A percentile compares a stretch with the other conserved stretches of the same genome.
These are phyloP conservation scores for Phthorimaea operculella DNA, from an alignment of 1,140 invertebrate genomes.

Conservation along the genomic window DNA sequence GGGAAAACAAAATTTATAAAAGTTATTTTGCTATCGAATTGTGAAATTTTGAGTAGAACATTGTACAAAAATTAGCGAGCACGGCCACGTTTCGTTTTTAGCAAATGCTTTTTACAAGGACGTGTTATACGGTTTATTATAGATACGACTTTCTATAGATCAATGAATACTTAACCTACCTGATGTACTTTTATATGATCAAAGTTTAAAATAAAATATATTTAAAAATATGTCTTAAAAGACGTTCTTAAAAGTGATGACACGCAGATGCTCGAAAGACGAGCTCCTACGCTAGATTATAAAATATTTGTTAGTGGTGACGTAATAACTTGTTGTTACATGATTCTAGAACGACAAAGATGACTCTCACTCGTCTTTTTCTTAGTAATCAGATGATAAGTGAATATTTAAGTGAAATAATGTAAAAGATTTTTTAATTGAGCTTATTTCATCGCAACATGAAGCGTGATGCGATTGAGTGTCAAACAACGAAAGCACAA, in stretches of 20 bases:
- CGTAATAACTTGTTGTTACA: conserved; percentile 31
- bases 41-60: conserved; percentile 45
- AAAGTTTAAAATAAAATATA: conserved; percentile 42
- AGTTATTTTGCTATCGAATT: conserved; percentile 64
- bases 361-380: conserved; percentile 21
- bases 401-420: not conserved
- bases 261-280: conserved; percentile 26
- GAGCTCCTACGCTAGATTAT: conserved; percentile 32
- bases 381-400: not conserved
- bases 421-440: conserved; percentile 11
- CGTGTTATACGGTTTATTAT: conserved; percentile 18
- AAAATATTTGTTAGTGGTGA: conserved; percentile 39
- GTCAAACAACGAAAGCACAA: conserved; percentile 4
- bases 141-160: conserved; percentile 16
- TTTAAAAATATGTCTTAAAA: conserved; percentile 43
- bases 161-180: conserved; percentile 12
- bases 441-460: conserved; percentile 13
- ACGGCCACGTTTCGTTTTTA: conserved; percentile 35
- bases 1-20: conserved; percentile 51
- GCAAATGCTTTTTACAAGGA: conserved; percentile 41
- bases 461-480: not conserved
- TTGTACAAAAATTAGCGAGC: conserved; percentile 34
- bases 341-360: conserved; percentile 39
- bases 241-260: conserved; percentile 31
- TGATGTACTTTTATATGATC: conserved; percentile 39